phyloP scores from a whole-genome alignment of 2,888 invertebrate species.

The Diaprepes abbreviatus region DNA sequence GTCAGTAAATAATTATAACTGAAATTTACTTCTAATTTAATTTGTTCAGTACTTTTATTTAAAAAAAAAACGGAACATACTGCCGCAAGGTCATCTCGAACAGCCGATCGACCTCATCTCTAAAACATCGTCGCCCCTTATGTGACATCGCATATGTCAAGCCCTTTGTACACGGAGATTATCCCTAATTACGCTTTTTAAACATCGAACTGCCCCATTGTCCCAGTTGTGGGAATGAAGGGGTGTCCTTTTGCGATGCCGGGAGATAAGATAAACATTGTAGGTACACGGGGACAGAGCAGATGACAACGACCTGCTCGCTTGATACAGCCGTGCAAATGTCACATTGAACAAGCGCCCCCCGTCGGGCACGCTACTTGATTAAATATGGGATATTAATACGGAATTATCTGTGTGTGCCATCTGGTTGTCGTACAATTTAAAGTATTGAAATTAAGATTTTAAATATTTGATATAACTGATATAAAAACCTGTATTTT shows the following conservation, averaged over 20 bases:
- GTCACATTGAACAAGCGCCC: slow-evolving; percentile 50
- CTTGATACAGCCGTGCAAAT: slow-evolving; percentile 51
- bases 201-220: slow-evolving; percentile 64
- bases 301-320: slow-evolving; percentile 57
- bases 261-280: slow-evolving; percentile 64
- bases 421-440: slow-evolving; percentile 49
- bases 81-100: slow-evolving; percentile 1
- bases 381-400: slow-evolving; percentile 53
- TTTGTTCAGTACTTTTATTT: too few species aligned
- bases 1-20: too few species aligned
- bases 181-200: slow-evolving; percentile 67
- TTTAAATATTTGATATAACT: neutral
- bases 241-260: slow-evolving; percentile 56
- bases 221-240: slow-evolving; percentile 65
- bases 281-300: slow-evolving; percentile 36
- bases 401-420: slow-evolving; percentile 50
- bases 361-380: slow-evolving; percentile 39
- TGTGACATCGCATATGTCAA: slow-evolving; percentile 65
- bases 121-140: slow-evolving; percentile 23
- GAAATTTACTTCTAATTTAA: too few species aligned
- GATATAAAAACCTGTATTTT: too few species aligned
- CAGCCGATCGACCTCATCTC: slow-evolving; percentile 20
- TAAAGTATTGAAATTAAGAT: neutral
- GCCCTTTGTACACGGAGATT: slow-evolving; percentile 62
- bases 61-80: neutral